These are phyloP conservation scores for Erpetoichthys calabaricus DNA, from an alignment of 2,797 vertebrate genomes.

Conservation along the genomic window DNA sequence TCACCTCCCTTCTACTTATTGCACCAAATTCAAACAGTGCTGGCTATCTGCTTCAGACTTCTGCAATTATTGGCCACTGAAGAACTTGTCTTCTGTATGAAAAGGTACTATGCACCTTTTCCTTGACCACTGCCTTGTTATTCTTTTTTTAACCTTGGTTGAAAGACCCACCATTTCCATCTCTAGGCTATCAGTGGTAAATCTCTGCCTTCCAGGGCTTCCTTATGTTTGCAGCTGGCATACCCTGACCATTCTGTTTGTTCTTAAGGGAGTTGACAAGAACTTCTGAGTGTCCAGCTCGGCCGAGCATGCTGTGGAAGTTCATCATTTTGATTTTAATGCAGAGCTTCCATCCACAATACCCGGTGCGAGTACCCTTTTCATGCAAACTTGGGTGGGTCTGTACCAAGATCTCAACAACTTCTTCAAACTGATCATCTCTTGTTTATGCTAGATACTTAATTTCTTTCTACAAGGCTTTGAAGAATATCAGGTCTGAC, in stretches of 20 bases:
- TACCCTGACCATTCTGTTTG: slow-evolving; percentile 7
- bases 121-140: slow-evolving; percentile 14
- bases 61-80: slow-evolving; percentile 8
- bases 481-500: slow-evolving; percentile 20
- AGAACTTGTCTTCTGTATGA: slow-evolving; percentile 13
- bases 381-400: slow-evolving; percentile 16
- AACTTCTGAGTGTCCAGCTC: slow-evolving; percentile 18
- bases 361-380: slow-evolving; percentile 16
- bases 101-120: slow-evolving; percentile 21
- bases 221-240: slow-evolving; percentile 19
- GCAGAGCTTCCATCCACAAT: slow-evolving; percentile 23
- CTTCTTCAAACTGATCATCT: slow-evolving; percentile 16
- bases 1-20: too few species aligned
- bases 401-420: slow-evolving; percentile 13
- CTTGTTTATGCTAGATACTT: slow-evolving; percentile 20
- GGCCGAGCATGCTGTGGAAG: slow-evolving; percentile 14
- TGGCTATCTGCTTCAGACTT: slow-evolving; percentile 6
- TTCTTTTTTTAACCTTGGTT: slow-evolving; percentile 21
- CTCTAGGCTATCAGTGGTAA: slow-evolving; percentile 13
- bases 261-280: slow-evolving; percentile 19
- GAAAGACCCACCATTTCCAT: slow-evolving; percentile 20
- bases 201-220: slow-evolving; percentile 19
- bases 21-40: slow-evolving; percentile 16
- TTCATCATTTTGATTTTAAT: slow-evolving; percentile 22
- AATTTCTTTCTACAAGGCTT: slow-evolving; percentile 20